Evolutionary conservation across 2,113 vertebrate species (phyloP), one percentile per base, ranked within the genome.

Genomic region (Xiphophorus hellerii): DNA sequence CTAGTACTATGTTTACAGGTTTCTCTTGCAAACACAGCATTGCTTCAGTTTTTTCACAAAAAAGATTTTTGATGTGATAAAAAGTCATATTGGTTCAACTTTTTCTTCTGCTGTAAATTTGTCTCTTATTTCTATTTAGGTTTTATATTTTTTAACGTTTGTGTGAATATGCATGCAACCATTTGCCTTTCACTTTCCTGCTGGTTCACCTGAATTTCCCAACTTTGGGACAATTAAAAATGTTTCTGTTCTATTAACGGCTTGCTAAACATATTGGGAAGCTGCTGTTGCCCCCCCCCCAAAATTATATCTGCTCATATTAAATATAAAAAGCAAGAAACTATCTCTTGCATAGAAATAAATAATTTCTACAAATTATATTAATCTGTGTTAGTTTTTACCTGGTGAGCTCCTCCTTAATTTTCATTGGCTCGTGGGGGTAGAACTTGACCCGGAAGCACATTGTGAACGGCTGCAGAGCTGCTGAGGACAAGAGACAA

Each of bases 361-460:
- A n/a, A n/a, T 25, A 64, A 33, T 25, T 30, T 30, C 12, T 17
- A 29, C 15, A 33, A 64, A 64, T 22, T 11, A 64, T 1, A 8
- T 10, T 33, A 11, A 33, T 33, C 0, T 22, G 29, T 65, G 31
- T n/a, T 60, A 8, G 20, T 28, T 58, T 58, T 73, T 96, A 99
- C 98, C 97, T 99, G 85, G 98, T 99, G 74, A 99, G 96, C 86
- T 99, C 98, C 95, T 99, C 98, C 93, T 98, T 99, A 92, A 99
- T 98, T 94, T 99, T 99, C 96, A 99, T 92, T 64, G 97, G 98
- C 89, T 99, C 98, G 0, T 97, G 94, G 63, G 98, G 98, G 92
- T 99, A 99, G 94, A 99, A 99, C 95, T 99, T 99, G 94, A 99
- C 96, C 94, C 98, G 96, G 95, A 99, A 99, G 94, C 98, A 99